These are phyloP conservation scores for Eupithecia insigniata DNA, from an alignment of 2,888 invertebrate species.

Conservation along the genomic window DNA sequence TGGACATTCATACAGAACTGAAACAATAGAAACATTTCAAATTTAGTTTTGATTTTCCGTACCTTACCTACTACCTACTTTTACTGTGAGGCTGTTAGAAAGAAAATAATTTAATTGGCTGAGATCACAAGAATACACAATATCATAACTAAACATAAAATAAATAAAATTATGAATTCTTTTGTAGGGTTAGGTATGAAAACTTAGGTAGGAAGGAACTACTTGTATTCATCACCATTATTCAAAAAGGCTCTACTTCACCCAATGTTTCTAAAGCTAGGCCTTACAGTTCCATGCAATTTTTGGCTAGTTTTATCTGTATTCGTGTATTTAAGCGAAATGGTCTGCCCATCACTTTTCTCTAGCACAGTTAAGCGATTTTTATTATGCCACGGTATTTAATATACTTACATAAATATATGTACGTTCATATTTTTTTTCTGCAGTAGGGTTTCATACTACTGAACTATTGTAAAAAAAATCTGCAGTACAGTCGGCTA, in stretches of 20 bases:
- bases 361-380: too few species aligned
- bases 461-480: not conserved
- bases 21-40: conserved; percentile 50
- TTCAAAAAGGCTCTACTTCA: not conserved
- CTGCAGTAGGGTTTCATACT: too few species aligned
- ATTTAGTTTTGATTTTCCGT: not conserved
- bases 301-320: not conserved
- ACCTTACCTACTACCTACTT: too few species aligned
- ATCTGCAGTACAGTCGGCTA: not conserved
- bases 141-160: too few species aligned
- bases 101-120: too few species aligned
- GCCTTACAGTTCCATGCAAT: not conserved
- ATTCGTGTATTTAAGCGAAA: too few species aligned
- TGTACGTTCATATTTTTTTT: too few species aligned
- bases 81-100: too few species aligned
- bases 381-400: not conserved
- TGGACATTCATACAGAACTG: conserved; percentile 84
- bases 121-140: too few species aligned
- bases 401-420: too few species aligned
- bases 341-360: too few species aligned
- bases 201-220: not conserved
- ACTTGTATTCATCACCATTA: not conserved
- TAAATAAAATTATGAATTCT: not conserved
- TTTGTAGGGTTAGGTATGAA: too few species aligned
- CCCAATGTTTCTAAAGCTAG: not conserved